Conservation (phyloP, 2,888 invertebrate species). For the Lasioglossum pauxillum region DNA sequence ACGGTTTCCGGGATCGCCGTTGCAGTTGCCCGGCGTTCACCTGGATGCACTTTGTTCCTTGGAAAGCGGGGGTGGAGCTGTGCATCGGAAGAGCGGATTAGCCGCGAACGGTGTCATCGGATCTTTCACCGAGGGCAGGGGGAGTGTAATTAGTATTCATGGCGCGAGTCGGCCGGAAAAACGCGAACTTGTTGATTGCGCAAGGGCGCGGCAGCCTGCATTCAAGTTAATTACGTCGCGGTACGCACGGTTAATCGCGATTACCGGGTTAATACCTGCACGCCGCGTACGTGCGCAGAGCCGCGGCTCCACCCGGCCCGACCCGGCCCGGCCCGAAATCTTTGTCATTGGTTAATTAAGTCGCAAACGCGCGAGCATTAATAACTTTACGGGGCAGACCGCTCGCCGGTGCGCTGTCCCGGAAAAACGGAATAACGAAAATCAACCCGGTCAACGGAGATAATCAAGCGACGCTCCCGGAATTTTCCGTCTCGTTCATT, state of each 20-base stretch:
- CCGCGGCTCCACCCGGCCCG: background rate
- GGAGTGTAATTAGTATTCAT: slow-evolving; percentile 52
- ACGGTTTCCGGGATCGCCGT: background rate
- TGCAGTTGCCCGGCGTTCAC: background rate
- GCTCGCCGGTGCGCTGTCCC: slow-evolving; percentile 18
- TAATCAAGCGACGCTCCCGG: background rate
- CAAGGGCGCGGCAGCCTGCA: slow-evolving; percentile 42
- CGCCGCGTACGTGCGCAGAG: background rate
- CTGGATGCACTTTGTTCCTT: background rate
- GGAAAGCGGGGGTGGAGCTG: too few species aligned
- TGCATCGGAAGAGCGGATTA: slow-evolving; percentile 41
- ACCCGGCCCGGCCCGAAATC: slow-evolving; percentile 45
- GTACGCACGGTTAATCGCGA: slow-evolving; percentile 60
- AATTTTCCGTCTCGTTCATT: slow-evolving; percentile 15
- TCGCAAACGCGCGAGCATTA: slow-evolving; percentile 50
- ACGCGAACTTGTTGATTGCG: slow-evolving; percentile 65
- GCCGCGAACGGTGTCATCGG: slow-evolving; percentile 31
- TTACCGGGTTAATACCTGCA: slow-evolving; percentile 3
- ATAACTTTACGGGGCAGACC: slow-evolving; percentile 49
- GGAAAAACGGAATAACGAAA: slow-evolving; percentile 6
- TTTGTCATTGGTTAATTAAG: slow-evolving; percentile 67
- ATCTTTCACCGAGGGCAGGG: slow-evolving; percentile 27
- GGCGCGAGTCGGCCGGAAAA: slow-evolving; percentile 26
- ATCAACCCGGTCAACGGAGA: slow-evolving; percentile 4
- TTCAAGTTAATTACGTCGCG: slow-evolving; percentile 67